Percentiles rank a stretch among this genome's conserved stretches.
Conservation (phyloP, 2,797 vertebrate species). For the Orestias chungarensis region DNA sequence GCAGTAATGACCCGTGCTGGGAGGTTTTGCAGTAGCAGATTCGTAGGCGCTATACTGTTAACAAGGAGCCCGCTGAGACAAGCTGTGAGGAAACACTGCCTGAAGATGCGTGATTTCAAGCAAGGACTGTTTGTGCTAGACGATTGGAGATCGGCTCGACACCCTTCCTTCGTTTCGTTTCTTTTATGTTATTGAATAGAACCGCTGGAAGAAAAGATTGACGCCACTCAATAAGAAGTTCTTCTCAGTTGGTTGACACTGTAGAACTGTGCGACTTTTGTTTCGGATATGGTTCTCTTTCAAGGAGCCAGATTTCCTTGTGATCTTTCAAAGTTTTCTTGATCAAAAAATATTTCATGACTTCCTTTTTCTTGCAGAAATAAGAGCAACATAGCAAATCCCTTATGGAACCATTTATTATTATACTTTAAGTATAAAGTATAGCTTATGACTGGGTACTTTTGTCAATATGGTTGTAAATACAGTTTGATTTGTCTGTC, state of each 20-base stretch:
- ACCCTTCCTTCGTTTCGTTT: constrained; percentile 18
- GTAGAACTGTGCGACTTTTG: not conserved
- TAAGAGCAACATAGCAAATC: not conserved
- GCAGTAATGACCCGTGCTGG: constrained; percentile 59
- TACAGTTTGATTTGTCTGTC: no score
- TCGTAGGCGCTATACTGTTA: constrained; percentile 74
- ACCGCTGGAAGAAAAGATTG: constrained; percentile 12
- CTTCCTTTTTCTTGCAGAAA: not conserved
- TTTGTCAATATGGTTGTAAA: no score
- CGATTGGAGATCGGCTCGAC: constrained; percentile 55
- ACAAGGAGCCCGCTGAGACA: constrained; percentile 73
- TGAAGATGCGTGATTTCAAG: constrained; percentile 64
- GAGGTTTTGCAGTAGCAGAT: constrained; percentile 75
- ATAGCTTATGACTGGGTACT: no score
- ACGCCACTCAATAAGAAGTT: constrained; percentile 12
- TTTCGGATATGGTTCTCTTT: not conserved
- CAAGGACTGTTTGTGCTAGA: constrained; percentile 49
- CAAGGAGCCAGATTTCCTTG: not conserved
- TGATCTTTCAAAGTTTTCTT: not conserved
- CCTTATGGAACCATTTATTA: no score
- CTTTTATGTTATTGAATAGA: constrained; percentile 47
- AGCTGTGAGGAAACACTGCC: constrained; percentile 54
- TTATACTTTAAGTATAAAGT: no score
- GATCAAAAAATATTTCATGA: not conserved
- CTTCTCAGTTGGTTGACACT: constrained; percentile 1